A percentile compares a stretch with the other conserved stretches of the same genome.
These are phyloP conservation scores for Henricia sp. DNA, from an alignment of 53 echinoderm and acorn worm genomes.

Conservation along the genomic window DNA sequence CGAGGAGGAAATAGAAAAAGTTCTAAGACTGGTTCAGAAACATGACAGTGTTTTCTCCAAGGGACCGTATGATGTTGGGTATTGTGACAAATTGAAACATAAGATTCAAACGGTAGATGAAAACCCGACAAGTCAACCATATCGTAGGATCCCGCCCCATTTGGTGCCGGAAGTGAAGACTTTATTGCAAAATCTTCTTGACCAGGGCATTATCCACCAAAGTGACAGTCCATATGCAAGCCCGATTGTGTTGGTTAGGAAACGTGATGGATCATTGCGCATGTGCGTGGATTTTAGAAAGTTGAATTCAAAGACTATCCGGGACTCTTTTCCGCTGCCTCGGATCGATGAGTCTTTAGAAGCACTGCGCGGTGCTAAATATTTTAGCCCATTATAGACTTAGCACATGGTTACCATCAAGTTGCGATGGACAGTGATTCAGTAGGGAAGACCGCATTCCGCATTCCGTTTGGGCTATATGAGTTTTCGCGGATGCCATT, in stretches of 20 bases:
- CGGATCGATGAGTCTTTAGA: neutral
- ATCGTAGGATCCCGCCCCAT: too few relatives aligned
- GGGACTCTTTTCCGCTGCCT: constrained; percentile 3
- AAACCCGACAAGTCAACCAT: neutral
- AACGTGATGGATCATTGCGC: neutral
- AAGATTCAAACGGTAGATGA: constrained; percentile 4
- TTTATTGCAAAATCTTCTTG: neutral
- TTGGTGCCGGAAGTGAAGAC: neutral
- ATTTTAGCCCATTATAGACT: neutral
- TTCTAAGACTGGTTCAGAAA: neutral
- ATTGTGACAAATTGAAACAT: neutral
- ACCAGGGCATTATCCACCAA: neutral
- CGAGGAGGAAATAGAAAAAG: neutral
- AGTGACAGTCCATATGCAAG: neutral
- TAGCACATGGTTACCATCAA: neutral
- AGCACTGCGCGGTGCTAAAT: constrained; percentile 22
- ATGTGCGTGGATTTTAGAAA: constrained; percentile 25
- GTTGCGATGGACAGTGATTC: neutral
- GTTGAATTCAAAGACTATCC: neutral
- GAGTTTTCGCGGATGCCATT: constrained; percentile 1
- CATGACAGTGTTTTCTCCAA: constrained; percentile 7
- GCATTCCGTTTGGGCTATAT: neutral
- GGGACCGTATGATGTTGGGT: neutral
- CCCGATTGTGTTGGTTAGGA: constrained; percentile 9
- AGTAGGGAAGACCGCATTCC: neutral